A percentile compares a stretch with the other conserved stretches of the same genome.
Conservation (phyloP, 2,888 invertebrate species). For the Xylota sylvarum region DNA sequence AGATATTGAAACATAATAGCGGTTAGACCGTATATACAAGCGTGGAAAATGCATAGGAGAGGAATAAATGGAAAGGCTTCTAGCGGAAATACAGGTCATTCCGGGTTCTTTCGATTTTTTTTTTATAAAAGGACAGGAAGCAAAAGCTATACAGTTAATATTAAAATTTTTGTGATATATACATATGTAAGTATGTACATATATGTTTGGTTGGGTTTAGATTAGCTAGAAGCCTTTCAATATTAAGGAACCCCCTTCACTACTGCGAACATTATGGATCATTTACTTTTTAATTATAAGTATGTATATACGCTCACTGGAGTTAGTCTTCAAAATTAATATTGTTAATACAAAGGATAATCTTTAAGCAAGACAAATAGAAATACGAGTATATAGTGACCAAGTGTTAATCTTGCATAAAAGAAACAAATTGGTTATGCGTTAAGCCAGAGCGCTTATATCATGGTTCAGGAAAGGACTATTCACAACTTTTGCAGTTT, state of each 20-base stretch:
- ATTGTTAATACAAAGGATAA: too few relatives aligned
- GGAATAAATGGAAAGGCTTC: slow-evolving; percentile 1
- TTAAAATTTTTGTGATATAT: too few relatives aligned
- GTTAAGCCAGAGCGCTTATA: too few relatives aligned
- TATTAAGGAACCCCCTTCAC: neutral
- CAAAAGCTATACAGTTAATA: neutral
- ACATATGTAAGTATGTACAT: neutral
- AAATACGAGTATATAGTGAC: too few relatives aligned
- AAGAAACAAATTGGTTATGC: too few relatives aligned
- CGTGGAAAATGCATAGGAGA: slow-evolving; percentile 20
- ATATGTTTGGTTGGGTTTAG: neutral
- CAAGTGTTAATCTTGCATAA: too few relatives aligned
- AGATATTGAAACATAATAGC: slow-evolving; percentile 25
- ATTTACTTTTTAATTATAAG: neutral
- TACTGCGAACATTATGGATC: slow-evolving; percentile 9
- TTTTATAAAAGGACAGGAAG: neutral
- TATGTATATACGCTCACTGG: slow-evolving; percentile 17
- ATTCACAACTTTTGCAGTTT: too few relatives aligned
- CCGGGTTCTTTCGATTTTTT: neutral
- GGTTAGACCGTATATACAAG: slow-evolving; percentile 53
- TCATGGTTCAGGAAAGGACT: too few relatives aligned
- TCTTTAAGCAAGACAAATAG: too few relatives aligned
- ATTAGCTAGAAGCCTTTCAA: neutral
- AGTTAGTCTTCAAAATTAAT: neutral
- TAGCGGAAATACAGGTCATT: neutral